Conservation (phyloP, 2,113 vertebrate species). For the Microtus pennsylvanicus region DNA sequence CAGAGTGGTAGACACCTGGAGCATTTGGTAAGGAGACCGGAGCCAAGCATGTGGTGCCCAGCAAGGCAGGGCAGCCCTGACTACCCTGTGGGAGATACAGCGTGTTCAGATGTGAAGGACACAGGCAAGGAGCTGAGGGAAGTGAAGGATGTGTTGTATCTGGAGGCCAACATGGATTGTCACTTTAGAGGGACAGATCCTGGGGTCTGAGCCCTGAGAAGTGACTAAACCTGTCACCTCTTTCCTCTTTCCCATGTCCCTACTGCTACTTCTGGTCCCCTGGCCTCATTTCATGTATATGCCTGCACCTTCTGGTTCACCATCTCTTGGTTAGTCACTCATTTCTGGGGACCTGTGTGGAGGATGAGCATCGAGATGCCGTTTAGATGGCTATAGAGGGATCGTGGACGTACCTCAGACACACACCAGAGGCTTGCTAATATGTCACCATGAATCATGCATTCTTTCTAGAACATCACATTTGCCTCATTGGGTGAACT, state of each 20-base stretch:
- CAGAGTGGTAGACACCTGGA: not conserved
- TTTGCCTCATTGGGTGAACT: accelerated
- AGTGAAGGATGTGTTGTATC: not conserved
- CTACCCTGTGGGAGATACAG: not conserved
- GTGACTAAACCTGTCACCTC: not conserved
- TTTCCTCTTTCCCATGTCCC: no score
- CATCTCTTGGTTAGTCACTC: not conserved
- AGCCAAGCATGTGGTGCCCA: not conserved
- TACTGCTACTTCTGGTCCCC: not conserved
- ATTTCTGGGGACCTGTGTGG: not conserved
- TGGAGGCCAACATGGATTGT: not conserved
- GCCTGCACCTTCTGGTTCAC: not conserved
- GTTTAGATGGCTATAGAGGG: not conserved
- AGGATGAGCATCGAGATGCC: accelerated
- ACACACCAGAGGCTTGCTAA: not conserved
- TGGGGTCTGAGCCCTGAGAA: not conserved
- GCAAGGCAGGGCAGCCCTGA: not conserved
- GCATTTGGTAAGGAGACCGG: accelerated
- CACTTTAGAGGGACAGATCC: not conserved
- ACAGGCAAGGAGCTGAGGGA: not conserved
- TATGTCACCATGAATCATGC: accelerated
- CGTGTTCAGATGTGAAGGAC: accelerated
- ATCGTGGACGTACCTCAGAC: not conserved
- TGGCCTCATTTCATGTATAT: not conserved
- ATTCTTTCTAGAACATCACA: no score